phyloP scores from a whole-genome alignment of 2,113 vertebrate species.

The Oxyura jamaicensis region DNA sequence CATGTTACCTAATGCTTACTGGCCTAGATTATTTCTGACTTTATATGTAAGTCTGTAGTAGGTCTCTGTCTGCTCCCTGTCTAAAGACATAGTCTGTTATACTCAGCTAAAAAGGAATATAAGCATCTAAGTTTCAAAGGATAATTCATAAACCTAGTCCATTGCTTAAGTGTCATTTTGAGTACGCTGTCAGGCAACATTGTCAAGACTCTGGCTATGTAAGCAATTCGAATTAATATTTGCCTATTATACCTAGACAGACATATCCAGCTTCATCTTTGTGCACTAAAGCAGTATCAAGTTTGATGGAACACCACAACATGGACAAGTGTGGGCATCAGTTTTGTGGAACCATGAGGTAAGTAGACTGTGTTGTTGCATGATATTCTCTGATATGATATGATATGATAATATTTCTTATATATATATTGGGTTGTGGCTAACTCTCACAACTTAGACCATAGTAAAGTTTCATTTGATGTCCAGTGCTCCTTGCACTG shows the following conservation, averaged over 20 bases:
- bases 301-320: background rate
- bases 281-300: background rate
- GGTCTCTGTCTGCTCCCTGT: background rate
- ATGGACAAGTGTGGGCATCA: background rate
- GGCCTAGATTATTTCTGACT: background rate
- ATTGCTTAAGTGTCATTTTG: background rate
- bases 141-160: background rate
- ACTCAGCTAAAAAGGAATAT: background rate
- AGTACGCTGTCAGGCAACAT: background rate
- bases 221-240: background rate
- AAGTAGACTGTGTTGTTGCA: background rate
- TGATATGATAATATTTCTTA: too few relatives aligned
- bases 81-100: background rate
- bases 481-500: background rate
- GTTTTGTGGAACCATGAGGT: background rate
- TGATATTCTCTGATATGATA: background rate
- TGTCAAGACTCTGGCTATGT: background rate
- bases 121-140: background rate
- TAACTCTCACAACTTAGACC: background rate
- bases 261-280: background rate
- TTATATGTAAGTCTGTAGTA: background rate
- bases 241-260: background rate
- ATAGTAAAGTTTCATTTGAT: background rate
- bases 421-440: background rate
- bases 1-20: background rate